Conservation (phyloP, 2,888 invertebrate genomes). For the Lithophane ornitopus region DNA sequence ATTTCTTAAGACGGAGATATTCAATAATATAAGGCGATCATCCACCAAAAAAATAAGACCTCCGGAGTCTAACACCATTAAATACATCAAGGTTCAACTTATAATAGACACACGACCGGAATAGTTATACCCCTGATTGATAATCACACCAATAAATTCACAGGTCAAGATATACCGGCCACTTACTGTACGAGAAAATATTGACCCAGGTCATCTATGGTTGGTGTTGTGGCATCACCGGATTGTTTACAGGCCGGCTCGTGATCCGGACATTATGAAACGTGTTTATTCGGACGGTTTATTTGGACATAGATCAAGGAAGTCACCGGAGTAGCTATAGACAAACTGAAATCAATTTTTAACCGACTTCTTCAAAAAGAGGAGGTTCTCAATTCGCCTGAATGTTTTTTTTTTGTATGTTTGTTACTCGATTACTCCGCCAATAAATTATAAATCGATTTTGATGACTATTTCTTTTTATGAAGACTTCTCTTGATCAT, state of each 20-base stretch:
- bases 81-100: slow-evolving; percentile 19
- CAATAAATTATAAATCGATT: no score
- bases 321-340: not conserved
- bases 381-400: no score
- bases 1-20: slow-evolving; percentile 63
- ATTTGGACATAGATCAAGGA: not conserved
- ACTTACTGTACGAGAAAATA: not conserved
- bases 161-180: not conserved
- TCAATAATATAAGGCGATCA: slow-evolving; percentile 56
- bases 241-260: slow-evolving; percentile 8
- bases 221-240: not conserved
- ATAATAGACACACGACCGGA: not conserved
- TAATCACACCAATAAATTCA: not conserved
- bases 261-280: slow-evolving; percentile 34
- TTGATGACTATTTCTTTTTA: no score
- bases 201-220: not conserved
- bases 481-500: no score
- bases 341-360: not conserved
- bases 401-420: no score
- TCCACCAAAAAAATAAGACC: slow-evolving; percentile 14
- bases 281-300: not conserved
- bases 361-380: no score
- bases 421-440: no score
- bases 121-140: not conserved
- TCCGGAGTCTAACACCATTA: not conserved